Conservation (phyloP, 2,888 invertebrate species). For the Lasioglossum leucozonium region DNA sequence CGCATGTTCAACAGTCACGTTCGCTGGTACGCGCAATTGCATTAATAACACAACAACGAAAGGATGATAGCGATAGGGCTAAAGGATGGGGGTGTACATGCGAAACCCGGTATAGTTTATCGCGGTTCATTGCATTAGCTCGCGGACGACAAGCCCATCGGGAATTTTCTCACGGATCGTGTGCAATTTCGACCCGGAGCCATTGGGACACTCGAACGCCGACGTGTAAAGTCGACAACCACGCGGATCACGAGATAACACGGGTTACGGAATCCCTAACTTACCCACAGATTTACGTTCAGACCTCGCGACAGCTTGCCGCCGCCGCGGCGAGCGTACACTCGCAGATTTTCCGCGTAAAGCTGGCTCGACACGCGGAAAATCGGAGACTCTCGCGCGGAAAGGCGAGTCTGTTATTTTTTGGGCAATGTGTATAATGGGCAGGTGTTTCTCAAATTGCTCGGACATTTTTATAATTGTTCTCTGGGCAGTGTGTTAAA, state of each 20-base stretch:
- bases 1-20: constrained; percentile 31
- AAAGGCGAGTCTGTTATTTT: too few relatives aligned
- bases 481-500: too few relatives aligned
- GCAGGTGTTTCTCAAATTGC: too few relatives aligned
- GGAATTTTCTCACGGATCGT: constrained; percentile 35
- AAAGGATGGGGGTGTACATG: not conserved
- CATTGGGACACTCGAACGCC: constrained; percentile 27
- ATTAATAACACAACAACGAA: constrained; percentile 50
- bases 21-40: constrained; percentile 56
- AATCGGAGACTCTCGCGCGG: not conserved
- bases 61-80: not conserved
- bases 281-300: constrained; percentile 19
- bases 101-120: constrained; percentile 36
- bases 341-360: not conserved
- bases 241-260: constrained; percentile 21
- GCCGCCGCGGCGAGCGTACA: too few relatives aligned
- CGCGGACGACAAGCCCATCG: constrained; percentile 5
- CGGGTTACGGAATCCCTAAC: constrained; percentile 21
- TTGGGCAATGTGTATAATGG: too few relatives aligned
- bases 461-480: too few relatives aligned
- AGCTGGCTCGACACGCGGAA: not conserved
- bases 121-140: constrained; percentile 44
- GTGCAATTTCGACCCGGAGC: constrained; percentile 26
- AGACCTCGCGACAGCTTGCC: not conserved
- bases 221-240: constrained; percentile 31